Evolutionary conservation across 1,140 invertebrate species (phyloP).

Genomic region (Ephestia elutella): DNA sequence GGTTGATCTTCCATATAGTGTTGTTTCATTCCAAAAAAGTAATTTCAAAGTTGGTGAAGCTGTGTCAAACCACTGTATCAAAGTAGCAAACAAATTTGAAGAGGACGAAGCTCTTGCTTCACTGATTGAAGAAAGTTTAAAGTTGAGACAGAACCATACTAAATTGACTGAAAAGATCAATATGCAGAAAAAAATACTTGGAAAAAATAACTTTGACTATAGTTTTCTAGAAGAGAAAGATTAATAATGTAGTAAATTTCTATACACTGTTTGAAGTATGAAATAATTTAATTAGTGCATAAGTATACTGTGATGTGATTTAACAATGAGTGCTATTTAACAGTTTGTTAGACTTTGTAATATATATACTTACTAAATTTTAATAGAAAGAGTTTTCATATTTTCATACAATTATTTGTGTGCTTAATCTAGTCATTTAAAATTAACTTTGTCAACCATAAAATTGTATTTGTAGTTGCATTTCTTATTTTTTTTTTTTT

Average conservation of each 20-base stretch:
- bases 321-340: too few species aligned
- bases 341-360: too few species aligned
- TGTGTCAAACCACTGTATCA: slow-evolving; percentile 41
- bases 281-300: too few species aligned
- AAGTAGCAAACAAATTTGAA: slow-evolving; percentile 30
- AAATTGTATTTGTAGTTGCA: too few species aligned
- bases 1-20: slow-evolving; percentile 57
- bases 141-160: slow-evolving; percentile 46
- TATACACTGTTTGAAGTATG: too few species aligned
- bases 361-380: too few species aligned
- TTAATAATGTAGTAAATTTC: neutral
- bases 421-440: too few species aligned
- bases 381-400: too few species aligned
- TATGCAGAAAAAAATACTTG: slow-evolving; percentile 40
- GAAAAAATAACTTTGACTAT: slow-evolving; percentile 49
- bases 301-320: too few species aligned
- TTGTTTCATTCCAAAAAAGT: slow-evolving; percentile 58
- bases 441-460: too few species aligned
- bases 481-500: too few species aligned
- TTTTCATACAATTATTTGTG: too few species aligned
- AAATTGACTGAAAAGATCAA: slow-evolving; percentile 49
- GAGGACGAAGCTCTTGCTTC: slow-evolving; percentile 44
- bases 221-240: slow-evolving; percentile 37
- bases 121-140: slow-evolving; percentile 60
- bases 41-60: slow-evolving; percentile 62